Conservation (phyloP, 2,113 vertebrate species). For the Scomber japonicus region DNA sequence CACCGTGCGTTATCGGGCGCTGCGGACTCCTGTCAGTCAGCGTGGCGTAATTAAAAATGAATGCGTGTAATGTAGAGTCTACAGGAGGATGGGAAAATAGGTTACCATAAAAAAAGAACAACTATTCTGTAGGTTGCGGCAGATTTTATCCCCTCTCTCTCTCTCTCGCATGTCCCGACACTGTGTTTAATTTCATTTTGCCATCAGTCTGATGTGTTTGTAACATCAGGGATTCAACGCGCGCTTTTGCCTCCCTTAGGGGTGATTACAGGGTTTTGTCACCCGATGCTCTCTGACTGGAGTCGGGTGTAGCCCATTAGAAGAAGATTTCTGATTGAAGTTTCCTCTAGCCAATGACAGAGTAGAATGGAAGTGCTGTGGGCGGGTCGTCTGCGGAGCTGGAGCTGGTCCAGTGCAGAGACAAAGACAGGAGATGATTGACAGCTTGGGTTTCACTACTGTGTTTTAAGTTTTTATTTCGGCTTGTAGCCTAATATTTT, state of each 20-base stretch:
- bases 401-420: conserved; percentile 46
- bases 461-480: conserved; percentile 22
- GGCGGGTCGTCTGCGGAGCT: conserved; percentile 51
- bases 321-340: conserved; percentile 67
- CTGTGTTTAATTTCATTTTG: not conserved
- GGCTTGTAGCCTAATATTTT: not conserved
- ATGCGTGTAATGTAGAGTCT: conserved; percentile 26
- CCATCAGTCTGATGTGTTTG: not conserved
- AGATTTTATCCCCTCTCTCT: not conserved
- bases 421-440: conserved; percentile 64
- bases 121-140: conserved; percentile 30
- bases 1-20: conserved; percentile 68
- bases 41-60: conserved; percentile 42
- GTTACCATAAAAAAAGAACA: conserved; percentile 6
- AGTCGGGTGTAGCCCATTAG: conserved; percentile 84
- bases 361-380: conserved; percentile 24
- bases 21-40: conserved; percentile 32
- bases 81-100: conserved; percentile 9
- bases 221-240: not conserved
- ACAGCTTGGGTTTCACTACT: conserved; percentile 25
- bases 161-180: not conserved
- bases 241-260: conserved; percentile 10
- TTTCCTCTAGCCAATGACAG: conserved; percentile 72
- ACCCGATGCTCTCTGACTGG: conserved; percentile 78
- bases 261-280: conserved; percentile 66